These are phyloP conservation scores for Rhagium mordax DNA, from an alignment of 2,888 invertebrate species.

Conservation along the genomic window DNA sequence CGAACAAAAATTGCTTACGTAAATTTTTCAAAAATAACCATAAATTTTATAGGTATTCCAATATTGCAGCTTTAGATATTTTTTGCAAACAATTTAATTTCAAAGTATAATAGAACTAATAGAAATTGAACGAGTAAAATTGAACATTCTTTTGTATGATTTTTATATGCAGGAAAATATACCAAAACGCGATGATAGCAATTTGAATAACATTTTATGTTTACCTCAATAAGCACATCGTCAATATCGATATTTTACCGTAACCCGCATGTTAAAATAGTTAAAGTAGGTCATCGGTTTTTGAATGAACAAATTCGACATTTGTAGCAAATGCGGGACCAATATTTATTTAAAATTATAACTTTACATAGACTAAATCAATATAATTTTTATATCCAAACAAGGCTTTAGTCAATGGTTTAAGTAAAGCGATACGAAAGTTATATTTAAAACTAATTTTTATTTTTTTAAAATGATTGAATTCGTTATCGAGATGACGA, in stretches of 20 bases:
- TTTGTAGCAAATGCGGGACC: conserved; percentile 6
- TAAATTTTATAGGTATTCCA: too few relatives aligned
- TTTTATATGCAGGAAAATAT: conserved; percentile 15
- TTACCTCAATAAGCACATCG: conserved; percentile 26
- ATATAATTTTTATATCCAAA: not conserved
- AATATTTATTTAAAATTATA: not conserved
- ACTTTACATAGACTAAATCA: not conserved
- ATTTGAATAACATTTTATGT: conserved; percentile 18
- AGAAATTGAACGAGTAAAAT: not conserved
- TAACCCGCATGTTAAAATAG: conserved; percentile 12
- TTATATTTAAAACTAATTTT: too few relatives aligned
- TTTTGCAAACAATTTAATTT: not conserved
- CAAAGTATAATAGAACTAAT: not conserved
- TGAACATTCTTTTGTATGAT: not conserved
- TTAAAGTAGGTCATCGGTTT: conserved; percentile 25
- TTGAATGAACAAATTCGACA: conserved; percentile 13
- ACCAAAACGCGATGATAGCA: not conserved
- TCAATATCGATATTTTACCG: conserved; percentile 23
- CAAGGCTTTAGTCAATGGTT: not conserved
- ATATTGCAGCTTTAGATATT: too few relatives aligned
- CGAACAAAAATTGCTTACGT: too few relatives aligned
- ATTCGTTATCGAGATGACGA: too few relatives aligned
- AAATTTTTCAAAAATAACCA: too few relatives aligned
- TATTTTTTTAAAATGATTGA: too few relatives aligned
- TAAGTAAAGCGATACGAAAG: too few relatives aligned